phyloP scores from a whole-genome alignment of 1,140 invertebrate genomes.

The Holotrichia oblita region DNA sequence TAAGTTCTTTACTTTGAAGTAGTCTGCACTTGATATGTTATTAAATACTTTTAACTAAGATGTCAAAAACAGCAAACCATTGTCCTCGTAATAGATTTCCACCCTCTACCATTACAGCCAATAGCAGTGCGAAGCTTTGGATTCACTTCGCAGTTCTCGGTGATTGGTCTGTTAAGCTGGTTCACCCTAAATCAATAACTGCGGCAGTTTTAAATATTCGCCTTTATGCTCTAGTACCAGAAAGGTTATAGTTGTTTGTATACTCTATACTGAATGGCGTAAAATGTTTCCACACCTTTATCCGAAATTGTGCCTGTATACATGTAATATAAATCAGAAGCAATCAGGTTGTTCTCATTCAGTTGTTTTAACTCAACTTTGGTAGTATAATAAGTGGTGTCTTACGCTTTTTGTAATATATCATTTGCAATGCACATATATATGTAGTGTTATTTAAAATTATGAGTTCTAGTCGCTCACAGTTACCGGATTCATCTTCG shows the following conservation, averaged over 20 bases:
- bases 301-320: not conserved
- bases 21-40: conserved; percentile 10
- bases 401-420: not conserved
- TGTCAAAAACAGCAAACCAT: conserved; percentile 15
- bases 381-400: not conserved
- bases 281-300: not conserved
- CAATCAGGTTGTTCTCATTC: not conserved
- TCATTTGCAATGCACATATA: not conserved
- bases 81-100: not conserved
- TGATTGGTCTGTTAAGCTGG: conserved; percentile 9
- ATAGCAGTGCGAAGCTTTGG: not conserved
- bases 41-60: not conserved
- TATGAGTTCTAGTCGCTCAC: conserved; percentile 54
- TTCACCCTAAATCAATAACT: conserved; percentile 23
- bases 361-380: not conserved
- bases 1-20: conserved; percentile 6
- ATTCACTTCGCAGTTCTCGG: not conserved
- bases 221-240: not conserved
- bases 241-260: not conserved
- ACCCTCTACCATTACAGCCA: not conserved
- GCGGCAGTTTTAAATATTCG: not conserved
- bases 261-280: not conserved
- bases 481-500: conserved; percentile 66
- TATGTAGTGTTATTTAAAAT: not conserved
- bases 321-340: not conserved